A percentile compares a stretch with the other conserved stretches of the same genome.
Evolutionary conservation across 1,140 invertebrate genomes (phyloP).

Genomic region (Neodiprion lecontei): DNA sequence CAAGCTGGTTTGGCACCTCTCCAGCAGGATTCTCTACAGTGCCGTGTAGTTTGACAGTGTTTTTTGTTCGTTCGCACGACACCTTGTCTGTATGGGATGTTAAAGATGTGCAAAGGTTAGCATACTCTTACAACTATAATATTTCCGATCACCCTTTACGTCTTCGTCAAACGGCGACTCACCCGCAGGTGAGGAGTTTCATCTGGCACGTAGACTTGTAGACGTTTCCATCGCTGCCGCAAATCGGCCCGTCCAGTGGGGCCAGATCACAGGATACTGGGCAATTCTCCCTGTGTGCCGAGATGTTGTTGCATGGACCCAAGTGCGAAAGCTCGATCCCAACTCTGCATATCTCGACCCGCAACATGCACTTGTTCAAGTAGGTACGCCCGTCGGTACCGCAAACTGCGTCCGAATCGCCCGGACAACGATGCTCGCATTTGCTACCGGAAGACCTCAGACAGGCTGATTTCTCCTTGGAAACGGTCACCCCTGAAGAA

Average conservation of each 20-base stretch:
- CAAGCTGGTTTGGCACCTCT: conserved; percentile 88
- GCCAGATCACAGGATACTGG: conserved; percentile 85
- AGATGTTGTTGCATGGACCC: conserved; percentile 87
- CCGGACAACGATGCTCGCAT: conserved; percentile 78
- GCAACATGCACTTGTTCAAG: conserved; percentile 88
- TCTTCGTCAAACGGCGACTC: conserved; percentile 42
- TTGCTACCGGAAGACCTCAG: conserved; percentile 75
- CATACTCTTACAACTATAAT: background rate
- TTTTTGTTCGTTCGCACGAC: conserved; percentile 86
- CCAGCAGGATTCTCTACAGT: conserved; percentile 90
- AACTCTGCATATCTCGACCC: conserved; percentile 81
- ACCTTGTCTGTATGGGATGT: conserved; percentile 68
- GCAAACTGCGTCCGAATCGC: conserved; percentile 87
- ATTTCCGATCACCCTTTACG: background rate
- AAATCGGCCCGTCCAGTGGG: conserved; percentile 86
- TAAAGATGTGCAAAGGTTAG: background rate
- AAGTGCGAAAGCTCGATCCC: conserved; percentile 78
- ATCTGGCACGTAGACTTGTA: conserved; percentile 94
- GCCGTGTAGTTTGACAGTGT: conserved; percentile 89
- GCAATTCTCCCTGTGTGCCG: conserved; percentile 85
- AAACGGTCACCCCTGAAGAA: conserved; percentile 64
- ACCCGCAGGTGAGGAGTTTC: conserved; percentile 89
- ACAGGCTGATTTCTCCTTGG: conserved; percentile 70
- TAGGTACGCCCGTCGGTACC: conserved; percentile 90
- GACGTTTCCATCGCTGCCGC: conserved; percentile 90